Evolutionary conservation across 2,113 vertebrate genomes (phyloP), one percentile per base, ranked within the genome.

Genomic region (Penelope pileata): DNA sequence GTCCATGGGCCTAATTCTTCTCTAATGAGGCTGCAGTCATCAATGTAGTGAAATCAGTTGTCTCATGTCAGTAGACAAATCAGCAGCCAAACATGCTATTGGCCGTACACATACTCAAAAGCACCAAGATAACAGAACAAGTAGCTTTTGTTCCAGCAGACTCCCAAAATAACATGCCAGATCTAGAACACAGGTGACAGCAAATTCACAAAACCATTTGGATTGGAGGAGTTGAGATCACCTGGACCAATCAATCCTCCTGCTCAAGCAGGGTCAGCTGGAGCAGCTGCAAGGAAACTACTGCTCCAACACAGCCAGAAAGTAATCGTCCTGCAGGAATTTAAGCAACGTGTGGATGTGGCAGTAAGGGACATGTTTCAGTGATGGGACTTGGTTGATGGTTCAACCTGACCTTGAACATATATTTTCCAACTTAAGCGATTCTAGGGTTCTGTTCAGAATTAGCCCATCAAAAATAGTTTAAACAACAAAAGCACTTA

Each of bases 51-150:
- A 22, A 48, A 91, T 26, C 58, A 23, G 16, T 6, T 42, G 48
- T 23, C 50, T 43, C 45, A 2, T 1, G 43, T 17, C 50, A 34
- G 58, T 45, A 62, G 77, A 84, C 1, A 5, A 32, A 53, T 48
- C 19, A 29, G 75, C 4, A 58, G 88, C 43, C 91, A 60, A 62
- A 53, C 26, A 16, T 0, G 0, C 22, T 3, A 2, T 24, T 2
- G 54, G 21, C 14, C 16, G 5, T 8, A 15, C 9, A 17, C 4
- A 1, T 2, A 42, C 1, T 45, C 47, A 5, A 1, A 6, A 22
- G 45, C 1, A 40, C 50, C 8, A 24, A 29, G 50, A 9, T 2
- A 34, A 40, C 36, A 36, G 56, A 34, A 43, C 2, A 9, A 70
- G 47, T 27, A 51, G 36, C 8, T 4, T 21, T 26, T 5, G 2